A percentile compares a stretch with the other conserved stretches of the same genome.
Evolutionary conservation across 2,888 invertebrate genomes (phyloP).

Genomic region (Linnaemya tessellans): DNA sequence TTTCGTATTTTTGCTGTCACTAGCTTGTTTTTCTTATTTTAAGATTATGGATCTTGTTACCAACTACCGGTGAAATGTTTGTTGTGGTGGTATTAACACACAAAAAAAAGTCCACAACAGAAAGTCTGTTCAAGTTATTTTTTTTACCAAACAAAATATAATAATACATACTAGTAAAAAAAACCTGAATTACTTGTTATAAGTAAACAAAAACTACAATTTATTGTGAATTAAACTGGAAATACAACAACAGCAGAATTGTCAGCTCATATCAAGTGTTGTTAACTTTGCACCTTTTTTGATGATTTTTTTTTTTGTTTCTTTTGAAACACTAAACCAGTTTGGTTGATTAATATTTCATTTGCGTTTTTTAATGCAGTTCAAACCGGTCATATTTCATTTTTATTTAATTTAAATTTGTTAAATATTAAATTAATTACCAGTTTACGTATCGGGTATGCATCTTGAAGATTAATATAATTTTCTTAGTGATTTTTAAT

Average conservation of each 20-base stretch:
- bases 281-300: slow-evolving; percentile 60
- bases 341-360: slow-evolving; percentile 44
- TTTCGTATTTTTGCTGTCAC: slow-evolving; percentile 35
- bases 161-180: not conserved
- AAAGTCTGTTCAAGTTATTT: slow-evolving; percentile 7
- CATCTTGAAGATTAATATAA: slow-evolving; percentile 33
- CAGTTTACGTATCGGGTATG: not conserved
- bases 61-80: slow-evolving; percentile 62
- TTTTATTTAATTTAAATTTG: not conserved
- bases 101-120: slow-evolving; percentile 4
- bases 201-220: slow-evolving; percentile 39
- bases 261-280: slow-evolving; percentile 59
- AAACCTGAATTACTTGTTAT: slow-evolving; percentile 55
- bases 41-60: slow-evolving; percentile 56
- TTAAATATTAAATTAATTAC: not conserved
- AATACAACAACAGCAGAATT: slow-evolving; percentile 27
- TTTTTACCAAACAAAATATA: slow-evolving; percentile 20
- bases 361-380: slow-evolving; percentile 45
- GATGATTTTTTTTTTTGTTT: not conserved
- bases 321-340: slow-evolving; percentile 51
- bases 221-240: slow-evolving; percentile 56
- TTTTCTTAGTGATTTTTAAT: slow-evolving; percentile 12
- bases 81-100: slow-evolving; percentile 43
- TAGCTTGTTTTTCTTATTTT: slow-evolving; percentile 22
- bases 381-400: slow-evolving; percentile 48